Percentiles rank a stretch among this genome's conserved stretches.
Conservation (phyloP, 2,797 vertebrate species). For the Phoxinus dragarum region DNA sequence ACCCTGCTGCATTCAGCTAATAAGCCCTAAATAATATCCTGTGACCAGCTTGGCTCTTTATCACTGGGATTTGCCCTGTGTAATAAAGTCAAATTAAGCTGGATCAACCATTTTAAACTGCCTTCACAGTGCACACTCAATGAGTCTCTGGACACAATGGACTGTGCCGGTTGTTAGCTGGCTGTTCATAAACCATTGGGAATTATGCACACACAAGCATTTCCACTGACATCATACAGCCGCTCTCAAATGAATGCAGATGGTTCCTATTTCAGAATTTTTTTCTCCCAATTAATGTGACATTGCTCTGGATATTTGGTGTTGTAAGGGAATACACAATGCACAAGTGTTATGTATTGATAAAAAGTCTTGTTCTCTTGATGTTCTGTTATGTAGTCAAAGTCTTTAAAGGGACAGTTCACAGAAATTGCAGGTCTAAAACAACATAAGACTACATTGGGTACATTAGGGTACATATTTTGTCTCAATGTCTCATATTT, state of each 20-base stretch:
- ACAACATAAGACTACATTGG: not conserved
- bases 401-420: not conserved
- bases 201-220: constrained; percentile 28
- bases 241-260: constrained; percentile 27
- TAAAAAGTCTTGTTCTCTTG: not conserved
- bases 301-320: constrained; percentile 20
- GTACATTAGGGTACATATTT: too few species aligned
- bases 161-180: constrained; percentile 31
- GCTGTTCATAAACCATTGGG: constrained; percentile 40
- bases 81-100: constrained; percentile 73
- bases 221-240: constrained; percentile 32
- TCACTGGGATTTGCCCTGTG: constrained; percentile 55
- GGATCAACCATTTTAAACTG: constrained; percentile 65
- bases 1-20: constrained; percentile 74
- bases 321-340: constrained; percentile 31
- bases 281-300: constrained; percentile 22
- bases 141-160: constrained; percentile 42
- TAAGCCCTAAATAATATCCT: constrained; percentile 78
- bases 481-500: not conserved
- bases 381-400: not conserved
- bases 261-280: not conserved
- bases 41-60: constrained; percentile 56
- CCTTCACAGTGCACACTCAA: constrained; percentile 52
- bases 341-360: not conserved
- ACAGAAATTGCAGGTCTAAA: not conserved